These are phyloP conservation scores for Oligia fasciuncula DNA, from an alignment of 2,888 invertebrate species.

Conservation along the genomic window DNA sequence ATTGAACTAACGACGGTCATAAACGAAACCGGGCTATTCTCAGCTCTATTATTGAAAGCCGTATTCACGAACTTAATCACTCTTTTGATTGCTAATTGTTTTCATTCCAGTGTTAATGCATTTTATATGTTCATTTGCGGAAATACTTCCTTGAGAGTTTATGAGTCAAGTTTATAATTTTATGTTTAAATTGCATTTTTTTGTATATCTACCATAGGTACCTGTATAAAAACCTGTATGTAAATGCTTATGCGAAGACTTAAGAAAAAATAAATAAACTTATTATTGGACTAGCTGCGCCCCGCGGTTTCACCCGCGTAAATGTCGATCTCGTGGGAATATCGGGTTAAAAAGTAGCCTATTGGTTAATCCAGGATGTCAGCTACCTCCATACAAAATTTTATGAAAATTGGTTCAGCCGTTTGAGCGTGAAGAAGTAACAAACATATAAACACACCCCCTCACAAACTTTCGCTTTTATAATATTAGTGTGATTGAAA, in stretches of 20 bases:
- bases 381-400: no score
- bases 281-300: neutral
- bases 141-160: slow-evolving; percentile 20
- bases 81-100: slow-evolving; percentile 56
- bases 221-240: no score
- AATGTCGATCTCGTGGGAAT: no score
- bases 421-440: no score
- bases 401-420: no score
- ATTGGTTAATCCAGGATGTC: no score
- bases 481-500: neutral
- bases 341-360: no score
- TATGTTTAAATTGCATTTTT: slow-evolving; percentile 1
- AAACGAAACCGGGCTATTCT: slow-evolving; percentile 47
- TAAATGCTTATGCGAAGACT: neutral
- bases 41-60: slow-evolving; percentile 48
- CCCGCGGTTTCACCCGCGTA: no score
- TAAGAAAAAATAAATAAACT: neutral
- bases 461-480: no score
- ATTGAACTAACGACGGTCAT: slow-evolving; percentile 47
- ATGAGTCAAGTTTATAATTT: neutral
- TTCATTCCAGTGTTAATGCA: slow-evolving; percentile 44
- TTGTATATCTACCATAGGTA: neutral
- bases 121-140: slow-evolving; percentile 38
- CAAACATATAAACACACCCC: no score
- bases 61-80: slow-evolving; percentile 46